Base-by-base conservation (phyloP, 1,140 invertebrate species). In the Philotrypesis tridentata region DNA sequence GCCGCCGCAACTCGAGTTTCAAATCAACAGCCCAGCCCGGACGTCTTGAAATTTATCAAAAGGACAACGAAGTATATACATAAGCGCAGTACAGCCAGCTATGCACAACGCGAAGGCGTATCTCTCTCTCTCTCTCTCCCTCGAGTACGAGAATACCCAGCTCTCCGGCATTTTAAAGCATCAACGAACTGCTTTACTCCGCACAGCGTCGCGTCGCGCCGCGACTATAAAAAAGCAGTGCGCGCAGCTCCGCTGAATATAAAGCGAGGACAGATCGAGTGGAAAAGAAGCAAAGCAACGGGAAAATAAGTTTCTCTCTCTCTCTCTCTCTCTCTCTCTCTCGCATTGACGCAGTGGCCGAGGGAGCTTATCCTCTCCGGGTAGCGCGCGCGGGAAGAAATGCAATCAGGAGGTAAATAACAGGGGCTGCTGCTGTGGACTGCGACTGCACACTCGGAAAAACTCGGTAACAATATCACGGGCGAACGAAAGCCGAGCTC, bases 391-490 rank as follows among this genome's bases (percentile, higher is more conserved):
- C 31, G 3, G 29, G 11, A 23, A 17, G 21, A 74, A 61, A 74
- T 60, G 25, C 48, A 74, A 74, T 74, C 48, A 55, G 48, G 48
- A 55, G 48, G 48, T 5, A 55, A 55, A 55, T 55, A 55, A 55
- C n/a, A n/a, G 48, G 21, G 48, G 48, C 48, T 43, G 21, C 11
- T 55, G n/a, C 48, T 5, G 0, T 17, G 48, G n/a, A 55, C 48
- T n/a, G 0, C 21, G n/a, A 17, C 21, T 7, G 17, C 21, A 55
- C 48, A n/a, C n/a, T n/a, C n/a, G n/a, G n/a, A 55, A 55, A 55
- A 55, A 55, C 48, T 55, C 21, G 17, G 7, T 6, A 55, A 55
- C 48, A 55, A 55, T 21, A 17, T n/a, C 17, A 21, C 6, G 48
- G 48, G n/a, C n/a, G 9, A 37, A 37, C 3, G 33, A 37, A 37